Percentiles rank a stretch among this genome's conserved stretches.
Conservation (phyloP, 2,797 vertebrate species). For the Chloroceryle inda region DNA sequence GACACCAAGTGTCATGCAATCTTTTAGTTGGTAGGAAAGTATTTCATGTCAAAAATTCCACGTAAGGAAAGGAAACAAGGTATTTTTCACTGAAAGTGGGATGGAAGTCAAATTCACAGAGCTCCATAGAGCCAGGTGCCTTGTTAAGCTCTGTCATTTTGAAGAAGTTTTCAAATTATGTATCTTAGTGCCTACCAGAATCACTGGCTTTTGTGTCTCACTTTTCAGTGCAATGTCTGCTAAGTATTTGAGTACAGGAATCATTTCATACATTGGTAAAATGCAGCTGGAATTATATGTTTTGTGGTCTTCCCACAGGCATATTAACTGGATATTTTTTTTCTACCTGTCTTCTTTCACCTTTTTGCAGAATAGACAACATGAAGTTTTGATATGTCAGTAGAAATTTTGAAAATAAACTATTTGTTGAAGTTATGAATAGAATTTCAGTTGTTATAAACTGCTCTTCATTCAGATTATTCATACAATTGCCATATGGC, state of each 20-base stretch:
- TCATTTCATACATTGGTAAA: background rate
- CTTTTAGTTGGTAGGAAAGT: background rate
- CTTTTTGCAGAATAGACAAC: background rate
- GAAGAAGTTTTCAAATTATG: background rate
- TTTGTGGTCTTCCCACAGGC: background rate
- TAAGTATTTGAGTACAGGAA: background rate
- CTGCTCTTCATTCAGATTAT: background rate
- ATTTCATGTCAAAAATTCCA: slow-evolving; percentile 26
- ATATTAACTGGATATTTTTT: background rate
- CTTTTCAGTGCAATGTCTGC: background rate
- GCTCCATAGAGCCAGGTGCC: background rate
- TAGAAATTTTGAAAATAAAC: background rate
- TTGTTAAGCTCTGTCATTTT: background rate
- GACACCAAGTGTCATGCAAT: background rate
- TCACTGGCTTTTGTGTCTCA: background rate
- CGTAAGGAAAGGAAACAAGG: slow-evolving; percentile 35
- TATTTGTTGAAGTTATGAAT: background rate
- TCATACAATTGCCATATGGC: background rate
- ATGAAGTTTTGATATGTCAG: background rate
- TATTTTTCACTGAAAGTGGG: background rate
- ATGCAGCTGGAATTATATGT: background rate
- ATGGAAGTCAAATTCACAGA: background rate
- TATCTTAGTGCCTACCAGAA: background rate
- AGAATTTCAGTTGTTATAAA: background rate
- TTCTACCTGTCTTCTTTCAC: background rate